These are phyloP conservation scores for Hymenopus coronatus DNA, from an alignment of 2,888 invertebrate genomes.

Conservation along the genomic window DNA sequence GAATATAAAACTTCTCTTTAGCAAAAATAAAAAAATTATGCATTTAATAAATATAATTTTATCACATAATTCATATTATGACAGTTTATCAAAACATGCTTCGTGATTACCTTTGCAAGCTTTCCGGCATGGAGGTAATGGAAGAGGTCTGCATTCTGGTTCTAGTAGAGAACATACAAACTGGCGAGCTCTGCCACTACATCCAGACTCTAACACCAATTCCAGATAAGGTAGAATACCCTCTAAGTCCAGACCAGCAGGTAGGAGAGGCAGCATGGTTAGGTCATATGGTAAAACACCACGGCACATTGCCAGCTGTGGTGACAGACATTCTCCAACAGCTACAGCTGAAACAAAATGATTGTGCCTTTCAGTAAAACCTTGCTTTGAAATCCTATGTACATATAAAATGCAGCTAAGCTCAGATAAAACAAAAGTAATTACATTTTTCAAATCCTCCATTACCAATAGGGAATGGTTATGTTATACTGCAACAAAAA, in stretches of 20 bases:
- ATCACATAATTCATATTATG: background rate
- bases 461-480: no score
- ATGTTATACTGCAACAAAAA: no score
- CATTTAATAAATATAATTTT: no score
- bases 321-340: conserved; percentile 49
- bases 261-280: conserved; percentile 51
- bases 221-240: conserved; percentile 56
- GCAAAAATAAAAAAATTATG: no score
- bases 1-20: no score
- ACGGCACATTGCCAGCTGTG: conserved; percentile 55
- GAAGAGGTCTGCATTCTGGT: conserved; percentile 62
- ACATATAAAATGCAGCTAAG: no score
- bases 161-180: conserved; percentile 64
- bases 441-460: no score
- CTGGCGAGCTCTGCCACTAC: conserved; percentile 59
- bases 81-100: background rate
- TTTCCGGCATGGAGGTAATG: conserved; percentile 62
- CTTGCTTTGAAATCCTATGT: no score
- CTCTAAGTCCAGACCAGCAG: conserved; percentile 47
- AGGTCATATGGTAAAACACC: conserved; percentile 66
- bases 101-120: conserved; percentile 59
- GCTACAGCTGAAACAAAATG: background rate
- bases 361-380: no score
- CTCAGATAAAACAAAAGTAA: no score
- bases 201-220: conserved; percentile 59